A percentile compares a stretch with the other conserved stretches of the same genome.
Evolutionary conservation across 2,797 vertebrate genomes (phyloP).

Genomic region (Myioborus melanocephalus): DNA sequence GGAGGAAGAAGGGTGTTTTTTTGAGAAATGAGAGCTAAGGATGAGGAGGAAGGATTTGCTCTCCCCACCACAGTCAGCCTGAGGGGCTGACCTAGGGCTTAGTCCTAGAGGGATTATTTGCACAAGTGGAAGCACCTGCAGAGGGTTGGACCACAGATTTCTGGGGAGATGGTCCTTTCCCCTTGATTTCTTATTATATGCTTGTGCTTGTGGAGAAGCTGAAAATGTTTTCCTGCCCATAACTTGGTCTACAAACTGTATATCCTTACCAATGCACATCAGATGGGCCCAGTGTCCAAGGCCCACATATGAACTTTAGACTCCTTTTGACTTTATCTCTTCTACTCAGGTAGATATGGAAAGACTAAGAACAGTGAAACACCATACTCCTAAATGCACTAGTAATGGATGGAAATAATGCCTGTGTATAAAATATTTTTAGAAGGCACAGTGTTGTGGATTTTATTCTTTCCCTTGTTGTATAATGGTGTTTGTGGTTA

Average conservation of each 20-base stretch:
- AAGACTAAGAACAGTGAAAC: background rate
- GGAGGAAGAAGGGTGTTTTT: background rate
- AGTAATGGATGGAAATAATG: background rate
- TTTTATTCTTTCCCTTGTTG: conserved; percentile 20
- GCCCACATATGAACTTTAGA: background rate
- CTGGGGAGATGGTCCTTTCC: background rate
- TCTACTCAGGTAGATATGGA: background rate
- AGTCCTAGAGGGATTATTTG: background rate
- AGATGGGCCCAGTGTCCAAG: background rate
- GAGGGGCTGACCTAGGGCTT: background rate
- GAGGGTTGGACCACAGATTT: background rate
- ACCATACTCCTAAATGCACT: background rate
- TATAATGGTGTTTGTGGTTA: conserved; percentile 43
- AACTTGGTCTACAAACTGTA: background rate
- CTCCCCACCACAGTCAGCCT: background rate
- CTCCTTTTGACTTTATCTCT: background rate
- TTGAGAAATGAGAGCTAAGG: background rate
- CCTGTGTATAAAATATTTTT: background rate
- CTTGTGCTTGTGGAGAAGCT: background rate
- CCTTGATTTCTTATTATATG: background rate
- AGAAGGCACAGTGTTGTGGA: background rate
- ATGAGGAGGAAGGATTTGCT: background rate
- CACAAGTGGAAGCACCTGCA: background rate
- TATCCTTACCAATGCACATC: background rate
- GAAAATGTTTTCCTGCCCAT: background rate